Evolutionary conservation across 2,888 invertebrate species (phyloP), one percentile per base, ranked within the genome.

Genomic region (Rapana venosa): DNA sequence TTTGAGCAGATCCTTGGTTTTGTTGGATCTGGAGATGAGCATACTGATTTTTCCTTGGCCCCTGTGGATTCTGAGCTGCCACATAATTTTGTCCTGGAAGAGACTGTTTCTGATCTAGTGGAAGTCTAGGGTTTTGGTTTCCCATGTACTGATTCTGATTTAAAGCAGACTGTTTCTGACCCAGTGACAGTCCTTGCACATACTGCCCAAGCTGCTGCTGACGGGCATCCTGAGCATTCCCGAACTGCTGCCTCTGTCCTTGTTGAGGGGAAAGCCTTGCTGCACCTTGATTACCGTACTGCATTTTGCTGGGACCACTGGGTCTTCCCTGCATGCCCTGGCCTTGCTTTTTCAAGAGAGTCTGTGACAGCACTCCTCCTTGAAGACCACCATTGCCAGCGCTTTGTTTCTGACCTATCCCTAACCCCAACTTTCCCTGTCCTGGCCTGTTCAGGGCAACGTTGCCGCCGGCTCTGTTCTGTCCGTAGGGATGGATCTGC

Each of bases 271-370:
- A 1, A 30, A 26, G 81, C 36, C 26, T 83, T 6, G 36, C 0
- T 5, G 22, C 26, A 36, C 36, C 0, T 20, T 20, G 35, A 36
- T 81, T n/a, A 36, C 6, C 22, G 30, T n/a, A 15, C 58, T 32
- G 66, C 35, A 35, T 58, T 58, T 85, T 85, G 30, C 85, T n/a
- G 26, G 84, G 85, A 15, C 85, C 86, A 4, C 56, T 86, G 86
- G 86, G 86, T 32, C 86, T 66, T 11, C 61, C 86, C 17, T 17
- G 61, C 35, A 15, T 5, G 22, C 8, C 22, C 35, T 0, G 32
- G 22, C 15, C 35, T 35, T 30, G 15, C 61, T 8, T 61, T 85
- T 35, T 83, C 32, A 86, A 15, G 11, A 86, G n/a, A 11, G 66
- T 58, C n/a, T 66, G 30, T 0, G 86, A 61, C 13, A 66, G 1